These are phyloP conservation scores for Actenoides hombroni DNA, from an alignment of 2,113 vertebrate genomes.

Conservation along the genomic window DNA sequence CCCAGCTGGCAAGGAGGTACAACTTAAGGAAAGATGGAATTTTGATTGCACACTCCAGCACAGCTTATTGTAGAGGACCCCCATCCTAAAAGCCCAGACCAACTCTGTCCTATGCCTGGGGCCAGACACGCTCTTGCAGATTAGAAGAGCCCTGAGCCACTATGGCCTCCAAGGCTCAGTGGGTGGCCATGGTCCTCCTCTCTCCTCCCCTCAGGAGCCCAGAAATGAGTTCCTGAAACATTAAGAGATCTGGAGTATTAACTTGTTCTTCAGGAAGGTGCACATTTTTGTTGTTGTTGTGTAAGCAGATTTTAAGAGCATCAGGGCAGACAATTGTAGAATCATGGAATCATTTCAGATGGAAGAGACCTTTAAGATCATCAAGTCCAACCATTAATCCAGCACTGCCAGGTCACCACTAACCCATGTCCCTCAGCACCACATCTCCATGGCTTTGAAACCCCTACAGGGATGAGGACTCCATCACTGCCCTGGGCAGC, in stretches of 20 bases:
- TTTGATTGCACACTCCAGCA: neutral
- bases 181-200: neutral
- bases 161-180: neutral
- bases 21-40: neutral
- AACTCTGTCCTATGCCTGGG: neutral
- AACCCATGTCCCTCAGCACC: neutral
- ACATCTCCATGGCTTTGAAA: neutral
- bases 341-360: neutral
- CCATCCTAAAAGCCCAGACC: neutral
- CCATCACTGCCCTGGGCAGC: neutral
- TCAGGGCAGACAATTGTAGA: neutral
- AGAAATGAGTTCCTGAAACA: neutral
- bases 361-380: neutral
- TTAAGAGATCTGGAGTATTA: neutral
- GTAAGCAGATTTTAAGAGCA: neutral
- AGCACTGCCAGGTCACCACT: neutral
- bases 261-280: neutral
- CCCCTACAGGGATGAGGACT: neutral
- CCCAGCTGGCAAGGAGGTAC: neutral
- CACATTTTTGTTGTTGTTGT: neutral
- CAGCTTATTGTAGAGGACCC: neutral
- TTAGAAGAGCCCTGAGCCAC: neutral
- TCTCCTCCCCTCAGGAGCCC: neutral
- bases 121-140: neutral
- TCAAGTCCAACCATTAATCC: neutral